Percentiles rank a stretch among this genome's conserved stretches.
phyloP scores from a whole-genome alignment of 2,888 invertebrate genomes.

The Melieria crassipennis region DNA sequence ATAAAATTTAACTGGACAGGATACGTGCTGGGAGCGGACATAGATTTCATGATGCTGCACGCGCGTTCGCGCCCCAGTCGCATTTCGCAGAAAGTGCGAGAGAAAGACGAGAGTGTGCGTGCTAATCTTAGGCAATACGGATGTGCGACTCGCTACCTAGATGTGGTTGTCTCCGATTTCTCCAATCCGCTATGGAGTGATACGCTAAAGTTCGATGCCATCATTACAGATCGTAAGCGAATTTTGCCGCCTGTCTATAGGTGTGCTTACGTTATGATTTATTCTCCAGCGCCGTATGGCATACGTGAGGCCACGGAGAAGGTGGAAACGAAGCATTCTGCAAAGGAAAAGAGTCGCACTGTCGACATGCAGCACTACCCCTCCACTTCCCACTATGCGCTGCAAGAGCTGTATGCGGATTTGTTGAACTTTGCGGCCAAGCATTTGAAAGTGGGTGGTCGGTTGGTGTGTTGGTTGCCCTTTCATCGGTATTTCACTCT shows the following conservation, averaged over 20 bases:
- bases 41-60: constrained; percentile 94
- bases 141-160: constrained; percentile 78
- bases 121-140: constrained; percentile 92
- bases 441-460: constrained; percentile 78
- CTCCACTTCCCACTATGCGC: constrained; percentile 84
- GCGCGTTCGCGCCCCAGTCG: constrained; percentile 84
- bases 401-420: constrained; percentile 85
- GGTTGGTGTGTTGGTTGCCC: constrained; percentile 96
- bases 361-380: constrained; percentile 80
- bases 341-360: constrained; percentile 70
- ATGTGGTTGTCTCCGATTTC: constrained; percentile 92
- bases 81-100: constrained; percentile 79
- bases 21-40: constrained; percentile 89
- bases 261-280: background rate
- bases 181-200: constrained; percentile 82
- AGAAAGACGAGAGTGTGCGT: constrained; percentile 85
- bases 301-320: constrained; percentile 93
- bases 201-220: constrained; percentile 82
- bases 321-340: constrained; percentile 66
- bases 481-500: constrained; percentile 73
- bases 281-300: constrained; percentile 90
- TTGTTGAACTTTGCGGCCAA: constrained; percentile 83
- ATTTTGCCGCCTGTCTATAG: background rate
- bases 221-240: constrained; percentile 93
- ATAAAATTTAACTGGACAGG: constrained; percentile 36